These are phyloP conservation scores for Pachycephala philippinensis DNA, from an alignment of 2,113 vertebrate species.

Conservation along the genomic window DNA sequence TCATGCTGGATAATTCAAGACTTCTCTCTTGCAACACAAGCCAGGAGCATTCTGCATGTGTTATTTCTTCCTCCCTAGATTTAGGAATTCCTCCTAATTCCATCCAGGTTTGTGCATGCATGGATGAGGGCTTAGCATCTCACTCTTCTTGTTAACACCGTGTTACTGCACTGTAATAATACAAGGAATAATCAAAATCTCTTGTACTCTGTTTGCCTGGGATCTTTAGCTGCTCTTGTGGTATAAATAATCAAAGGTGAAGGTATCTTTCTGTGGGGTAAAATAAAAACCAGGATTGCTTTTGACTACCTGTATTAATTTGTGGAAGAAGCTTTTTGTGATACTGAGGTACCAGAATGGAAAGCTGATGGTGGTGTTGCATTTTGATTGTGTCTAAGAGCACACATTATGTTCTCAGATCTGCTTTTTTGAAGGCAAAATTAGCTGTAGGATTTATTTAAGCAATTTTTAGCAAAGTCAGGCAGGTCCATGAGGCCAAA, in stretches of 20 bases:
- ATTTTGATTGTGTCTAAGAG: neutral
- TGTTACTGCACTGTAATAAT: neutral
- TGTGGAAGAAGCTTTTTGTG: neutral
- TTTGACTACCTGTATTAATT: neutral
- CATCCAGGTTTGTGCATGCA: slow-evolving; percentile 25
- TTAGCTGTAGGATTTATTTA: neutral
- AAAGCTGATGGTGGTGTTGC: neutral
- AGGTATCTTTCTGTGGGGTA: neutral
- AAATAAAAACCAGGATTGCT: neutral
- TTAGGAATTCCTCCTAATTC: slow-evolving; percentile 9
- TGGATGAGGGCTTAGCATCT: slow-evolving; percentile 15
- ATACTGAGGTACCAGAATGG: neutral
- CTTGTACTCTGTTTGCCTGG: neutral
- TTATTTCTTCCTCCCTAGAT: neutral
- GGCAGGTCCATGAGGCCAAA: neutral
- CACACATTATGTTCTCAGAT: neutral
- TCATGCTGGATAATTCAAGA: slow-evolving; percentile 8
- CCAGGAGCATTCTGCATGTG: slow-evolving; percentile 37
- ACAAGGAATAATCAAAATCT: neutral
- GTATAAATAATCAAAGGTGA: slow-evolving; percentile 29
- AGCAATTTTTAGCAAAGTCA: neutral
- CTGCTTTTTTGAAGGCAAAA: neutral
- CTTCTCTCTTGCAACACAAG: neutral
- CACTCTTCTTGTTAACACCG: slow-evolving; percentile 5
- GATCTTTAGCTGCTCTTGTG: neutral